Evolutionary conservation across 2,888 invertebrate species (phyloP).

Genomic region (Meta bourneti): DNA sequence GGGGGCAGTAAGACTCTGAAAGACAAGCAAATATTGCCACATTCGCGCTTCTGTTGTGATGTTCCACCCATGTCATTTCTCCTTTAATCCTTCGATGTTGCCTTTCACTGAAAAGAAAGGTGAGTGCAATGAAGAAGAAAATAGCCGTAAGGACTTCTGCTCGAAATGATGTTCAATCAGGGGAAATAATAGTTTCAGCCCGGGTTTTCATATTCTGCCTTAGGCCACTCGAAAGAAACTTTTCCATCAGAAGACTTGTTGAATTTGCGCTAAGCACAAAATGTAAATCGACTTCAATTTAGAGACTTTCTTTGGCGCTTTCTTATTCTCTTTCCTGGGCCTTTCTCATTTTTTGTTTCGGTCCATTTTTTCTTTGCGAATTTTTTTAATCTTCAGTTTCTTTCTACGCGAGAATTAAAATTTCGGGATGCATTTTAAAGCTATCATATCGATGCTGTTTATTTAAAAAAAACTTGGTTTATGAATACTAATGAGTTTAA

Average conservation of each 20-base stretch:
- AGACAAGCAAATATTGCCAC: neutral
- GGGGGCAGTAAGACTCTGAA: neutral
- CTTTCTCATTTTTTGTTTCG: neutral
- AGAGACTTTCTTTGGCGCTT: neutral
- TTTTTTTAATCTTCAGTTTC: neutral
- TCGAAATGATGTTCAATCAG: conserved; percentile 46
- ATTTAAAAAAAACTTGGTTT: neutral
- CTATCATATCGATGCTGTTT: neutral
- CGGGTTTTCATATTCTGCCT: conserved; percentile 24
- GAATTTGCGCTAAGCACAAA: neutral
- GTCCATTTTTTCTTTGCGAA: neutral
- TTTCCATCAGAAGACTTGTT: neutral
- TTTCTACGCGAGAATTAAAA: conserved; percentile 11
- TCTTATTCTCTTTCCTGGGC: neutral
- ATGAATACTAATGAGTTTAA: conserved; percentile 20
- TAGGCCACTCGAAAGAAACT: conserved; percentile 8
- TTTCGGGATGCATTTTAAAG: neutral
- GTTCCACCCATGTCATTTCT: neutral
- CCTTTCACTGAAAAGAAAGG: conserved; percentile 22
- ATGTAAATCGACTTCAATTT: neutral
- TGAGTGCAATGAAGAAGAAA: neutral
- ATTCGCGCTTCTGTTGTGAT: no score
- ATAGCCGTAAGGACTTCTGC: conserved; percentile 41
- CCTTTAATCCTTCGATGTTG: conserved; percentile 1
- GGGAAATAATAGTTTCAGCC: conserved; percentile 14